Evolutionary conservation across 2,888 invertebrate genomes (phyloP), one percentile per base, ranked within the genome.

Genomic region (Dendrolimus houi): DNA sequence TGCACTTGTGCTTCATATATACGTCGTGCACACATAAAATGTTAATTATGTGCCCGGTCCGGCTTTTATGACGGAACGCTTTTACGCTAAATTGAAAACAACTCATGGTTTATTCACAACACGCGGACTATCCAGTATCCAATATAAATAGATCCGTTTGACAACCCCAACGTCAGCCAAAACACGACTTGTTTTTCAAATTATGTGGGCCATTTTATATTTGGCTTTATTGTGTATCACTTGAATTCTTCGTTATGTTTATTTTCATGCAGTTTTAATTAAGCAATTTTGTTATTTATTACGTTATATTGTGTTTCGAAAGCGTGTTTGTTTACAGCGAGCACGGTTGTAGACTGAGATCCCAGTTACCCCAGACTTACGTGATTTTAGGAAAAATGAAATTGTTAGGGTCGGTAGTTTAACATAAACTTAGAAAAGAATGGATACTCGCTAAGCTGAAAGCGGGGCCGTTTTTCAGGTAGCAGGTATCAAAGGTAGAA

Each of bases 51-150:
- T 71, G 69, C 71, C 68, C 67, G 70, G 77, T 74, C 75, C 72
- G 66, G 79, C 77, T 78, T 86, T 87, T 87, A 87, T 85, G 85
- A 85, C 84, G 64, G 68, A 79, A 87, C 80, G 86, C 88, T 88
- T 87, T 88, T 85, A 87, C 86, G 85, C 81, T 75, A 85, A 88
- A 88, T 87, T 87, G 87, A 87, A 88, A 87, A 88, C 87, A 87
- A 80, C 85, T 87, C 88, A 88, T 88, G 87, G 84, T 85, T 88
- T 87, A 88, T 88, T 87, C 87, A 88, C 79, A 72, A 74, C 84
- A 74, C 71, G 79, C 69, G 70, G 71, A 66, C 67, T 71, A 75
- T 76, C 70, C 62, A 62, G 29, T 62, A 64, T 62, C 86, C 85
- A 84, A 70, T 71, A 64, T 76, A 75, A 63, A 65, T 59, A 72